Percentiles rank a stretch among this genome's conserved stretches.
phyloP scores from a whole-genome alignment of 2,113 vertebrate genomes.

The Calidris pugnax region DNA sequence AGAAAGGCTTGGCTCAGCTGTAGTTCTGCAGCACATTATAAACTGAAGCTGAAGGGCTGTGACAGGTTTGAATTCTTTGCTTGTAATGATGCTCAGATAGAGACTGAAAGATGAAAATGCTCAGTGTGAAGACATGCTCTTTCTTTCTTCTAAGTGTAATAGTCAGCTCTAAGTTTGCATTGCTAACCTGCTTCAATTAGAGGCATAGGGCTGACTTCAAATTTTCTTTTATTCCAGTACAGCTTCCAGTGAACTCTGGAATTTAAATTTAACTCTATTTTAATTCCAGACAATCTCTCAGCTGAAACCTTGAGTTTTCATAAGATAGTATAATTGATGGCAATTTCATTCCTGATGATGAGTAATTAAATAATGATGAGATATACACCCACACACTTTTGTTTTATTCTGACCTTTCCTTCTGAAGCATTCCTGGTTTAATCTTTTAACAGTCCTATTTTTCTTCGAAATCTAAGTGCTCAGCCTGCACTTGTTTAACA shows the following conservation, averaged over 20 bases:
- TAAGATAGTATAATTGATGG: not conserved
- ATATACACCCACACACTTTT: not conserved
- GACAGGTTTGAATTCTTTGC: constrained; percentile 2
- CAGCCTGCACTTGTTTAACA: not conserved
- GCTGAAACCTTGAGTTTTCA: not conserved
- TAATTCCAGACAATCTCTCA: not conserved
- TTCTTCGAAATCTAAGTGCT: not conserved
- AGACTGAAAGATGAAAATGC: constrained; percentile 30
- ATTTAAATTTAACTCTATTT: not conserved
- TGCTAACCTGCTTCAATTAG: not conserved
- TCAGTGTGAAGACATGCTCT: not conserved
- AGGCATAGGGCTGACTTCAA: not conserved
- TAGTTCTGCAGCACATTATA: not conserved
- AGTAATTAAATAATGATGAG: not conserved
- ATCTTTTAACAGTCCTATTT: not conserved
- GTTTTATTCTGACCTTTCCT: not conserved
- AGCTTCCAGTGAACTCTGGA: not conserved
- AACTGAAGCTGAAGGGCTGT: not conserved
- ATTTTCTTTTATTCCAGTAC: not conserved
- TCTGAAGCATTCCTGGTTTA: not conserved
- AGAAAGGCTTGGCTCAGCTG: not conserved
- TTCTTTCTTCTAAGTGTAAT: not conserved
- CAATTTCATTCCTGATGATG: not conserved
- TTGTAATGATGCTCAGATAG: not conserved
- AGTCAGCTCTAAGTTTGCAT: not conserved